Percentiles rank a stretch among this genome's conserved stretches.
phyloP scores from a whole-genome alignment of 1,140 invertebrate genomes.

The Platyscapa corneri region DNA sequence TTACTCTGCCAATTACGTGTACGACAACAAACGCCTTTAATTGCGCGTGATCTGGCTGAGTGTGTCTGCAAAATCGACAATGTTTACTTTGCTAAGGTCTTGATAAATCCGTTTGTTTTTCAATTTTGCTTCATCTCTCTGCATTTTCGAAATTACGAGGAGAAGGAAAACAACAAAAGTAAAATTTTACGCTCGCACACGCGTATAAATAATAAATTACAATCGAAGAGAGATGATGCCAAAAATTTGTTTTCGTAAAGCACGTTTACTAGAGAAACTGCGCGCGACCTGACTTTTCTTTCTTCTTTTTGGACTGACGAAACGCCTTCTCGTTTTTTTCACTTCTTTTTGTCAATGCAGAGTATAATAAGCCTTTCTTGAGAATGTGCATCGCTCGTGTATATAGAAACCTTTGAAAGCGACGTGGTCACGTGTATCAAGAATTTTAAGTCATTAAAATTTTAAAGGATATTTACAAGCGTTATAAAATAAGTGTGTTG shows the following conservation, averaged over 20 bases:
- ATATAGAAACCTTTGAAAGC: neutral
- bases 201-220: too few relatives aligned
- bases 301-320: neutral
- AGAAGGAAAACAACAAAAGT: neutral
- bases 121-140: neutral
- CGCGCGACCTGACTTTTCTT: neutral
- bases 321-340: neutral
- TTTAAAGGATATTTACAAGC: neutral
- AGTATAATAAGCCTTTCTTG: neutral
- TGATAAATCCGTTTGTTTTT: neutral
- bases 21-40: neutral
- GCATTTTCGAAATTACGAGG: neutral
- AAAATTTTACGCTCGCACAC: too few relatives aligned
- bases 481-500: neutral
- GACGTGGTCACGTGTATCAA: neutral
- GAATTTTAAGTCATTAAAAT: conserved; percentile 5
- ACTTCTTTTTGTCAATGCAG: neutral
- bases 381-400: neutral
- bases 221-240: neutral
- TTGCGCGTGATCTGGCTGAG: neutral
- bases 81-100: neutral
- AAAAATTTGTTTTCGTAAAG: neutral
- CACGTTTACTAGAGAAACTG: neutral
- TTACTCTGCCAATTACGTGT: neutral
- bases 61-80: neutral